Base-by-base conservation (phyloP, 2,888 invertebrate genomes). In the Xanthorhoe spadicearia region DNA sequence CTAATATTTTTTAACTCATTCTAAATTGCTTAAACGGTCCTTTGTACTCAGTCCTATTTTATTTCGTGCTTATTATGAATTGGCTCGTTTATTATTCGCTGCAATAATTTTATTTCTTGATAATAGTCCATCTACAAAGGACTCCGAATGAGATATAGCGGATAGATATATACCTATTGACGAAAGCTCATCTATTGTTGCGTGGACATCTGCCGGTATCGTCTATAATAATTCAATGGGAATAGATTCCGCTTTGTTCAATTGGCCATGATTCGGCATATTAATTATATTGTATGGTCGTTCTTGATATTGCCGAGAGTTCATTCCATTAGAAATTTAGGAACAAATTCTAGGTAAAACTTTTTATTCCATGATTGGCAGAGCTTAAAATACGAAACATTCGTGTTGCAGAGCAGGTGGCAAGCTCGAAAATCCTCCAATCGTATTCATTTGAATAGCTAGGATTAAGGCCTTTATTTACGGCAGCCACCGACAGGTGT, bases 401-500 rank as follows among this genome's bases (percentile, higher is more conserved):
- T 35, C 57, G 55, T 64, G 60, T 53, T 54, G 32, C 57, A 67
- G 35, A 64, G 64, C 68, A 68, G 68, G 64, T 68, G 68, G 61
- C 50, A 43, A 61, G 32, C 62, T 59, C 57, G 60, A 67, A 64
- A 72, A 66, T 67, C 64, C 68, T 48, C 63, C 59, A 58, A 67
- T 68, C 49, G 66, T 62, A 60, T 67, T 52, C 67, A 72, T 60
- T 50, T 64, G 60, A 65, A 59, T 49, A 53, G 64, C 67, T 46
- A 64, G 74, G 76, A 70, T 77, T 71, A 71, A 69, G 69, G 54
- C 76, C 75, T 80, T 76, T 80, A 78, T 80, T 78, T 80, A 79
- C 76, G 75, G 74, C 66, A 75, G 74, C 68, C 64, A 75, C 77
- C 85, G 90, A 88, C 92, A 92, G 92, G 91, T 92, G 92, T 86